Conservation (phyloP, 2,797 vertebrate genomes). For the Allenopithecus nigroviridis region DNA sequence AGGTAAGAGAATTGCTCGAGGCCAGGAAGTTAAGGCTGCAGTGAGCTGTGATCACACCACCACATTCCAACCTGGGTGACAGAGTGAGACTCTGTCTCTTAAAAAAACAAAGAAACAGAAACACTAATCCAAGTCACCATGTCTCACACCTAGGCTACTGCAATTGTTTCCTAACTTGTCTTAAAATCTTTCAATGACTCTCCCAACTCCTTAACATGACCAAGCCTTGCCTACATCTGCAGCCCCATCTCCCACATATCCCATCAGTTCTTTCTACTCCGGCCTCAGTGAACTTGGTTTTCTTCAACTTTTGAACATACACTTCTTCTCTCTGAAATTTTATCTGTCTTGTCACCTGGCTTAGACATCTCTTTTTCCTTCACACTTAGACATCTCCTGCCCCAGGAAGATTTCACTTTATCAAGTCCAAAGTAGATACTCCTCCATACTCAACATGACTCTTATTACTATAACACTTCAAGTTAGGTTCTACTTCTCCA, state of each 20-base stretch:
- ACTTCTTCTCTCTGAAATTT: not conserved
- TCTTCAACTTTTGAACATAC: not conserved
- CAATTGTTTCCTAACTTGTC: not conserved
- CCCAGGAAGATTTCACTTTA: not conserved
- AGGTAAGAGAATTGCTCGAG: too few relatives aligned
- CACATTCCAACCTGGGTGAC: too few relatives aligned
- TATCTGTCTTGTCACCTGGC: not conserved
- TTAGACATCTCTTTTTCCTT: not conserved
- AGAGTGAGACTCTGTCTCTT: too few relatives aligned
- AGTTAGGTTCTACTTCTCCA: not conserved
- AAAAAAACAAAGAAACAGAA: too few relatives aligned
- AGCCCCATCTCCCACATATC: not conserved
- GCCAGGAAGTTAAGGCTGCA: too few relatives aligned
- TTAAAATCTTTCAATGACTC: slow-evolving; percentile 10
- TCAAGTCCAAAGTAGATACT: not conserved
- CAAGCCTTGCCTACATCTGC: not conserved
- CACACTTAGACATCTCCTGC: not conserved
- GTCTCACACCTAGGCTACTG: not conserved
- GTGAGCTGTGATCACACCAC: too few relatives aligned
- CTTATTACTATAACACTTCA: not conserved
- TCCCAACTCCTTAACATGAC: not conserved
- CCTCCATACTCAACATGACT: not conserved
- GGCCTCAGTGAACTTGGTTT: not conserved
- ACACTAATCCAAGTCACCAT: not conserved
- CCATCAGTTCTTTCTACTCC: not conserved